Conservation (phyloP, 2,888 invertebrate genomes). For the Euplagia quadripunctaria region DNA sequence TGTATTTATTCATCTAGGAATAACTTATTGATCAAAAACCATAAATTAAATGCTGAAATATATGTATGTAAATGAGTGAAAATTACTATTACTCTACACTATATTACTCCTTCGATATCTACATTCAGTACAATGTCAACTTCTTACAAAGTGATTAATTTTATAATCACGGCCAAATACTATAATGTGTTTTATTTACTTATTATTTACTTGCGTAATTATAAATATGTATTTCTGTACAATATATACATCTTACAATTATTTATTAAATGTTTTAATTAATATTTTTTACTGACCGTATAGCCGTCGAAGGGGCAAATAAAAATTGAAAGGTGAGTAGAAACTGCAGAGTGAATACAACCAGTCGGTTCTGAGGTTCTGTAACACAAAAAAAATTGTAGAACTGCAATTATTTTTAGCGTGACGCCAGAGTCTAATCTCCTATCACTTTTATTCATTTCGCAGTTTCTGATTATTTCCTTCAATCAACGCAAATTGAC, state of each 20-base stretch:
- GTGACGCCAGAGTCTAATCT: too few species aligned
- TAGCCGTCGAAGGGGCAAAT: neutral
- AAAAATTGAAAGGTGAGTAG: neutral
- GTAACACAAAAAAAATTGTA: neutral
- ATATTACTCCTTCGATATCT: neutral
- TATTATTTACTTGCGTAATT: conserved; percentile 1
- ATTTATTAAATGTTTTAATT: neutral
- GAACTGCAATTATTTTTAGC: too few species aligned
- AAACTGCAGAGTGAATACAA: neutral
- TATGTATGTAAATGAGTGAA: neutral
- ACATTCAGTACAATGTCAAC: neutral
- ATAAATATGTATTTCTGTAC: conserved; percentile 39
- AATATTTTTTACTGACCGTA: neutral
- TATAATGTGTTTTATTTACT: conserved; percentile 16
- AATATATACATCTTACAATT: conserved; percentile 43
- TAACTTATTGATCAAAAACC: neutral
- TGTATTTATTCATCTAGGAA: neutral
- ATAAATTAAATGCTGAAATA: neutral
- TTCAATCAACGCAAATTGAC: neutral
- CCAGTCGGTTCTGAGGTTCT: neutral
- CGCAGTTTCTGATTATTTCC: neutral
- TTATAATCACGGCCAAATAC: conserved; percentile 20
- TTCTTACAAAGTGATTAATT: neutral
- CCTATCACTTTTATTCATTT: neutral
- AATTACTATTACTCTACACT: neutral